phyloP scores from a whole-genome alignment of 2,113 vertebrate genomes.

The Ovibos moschatus region DNA sequence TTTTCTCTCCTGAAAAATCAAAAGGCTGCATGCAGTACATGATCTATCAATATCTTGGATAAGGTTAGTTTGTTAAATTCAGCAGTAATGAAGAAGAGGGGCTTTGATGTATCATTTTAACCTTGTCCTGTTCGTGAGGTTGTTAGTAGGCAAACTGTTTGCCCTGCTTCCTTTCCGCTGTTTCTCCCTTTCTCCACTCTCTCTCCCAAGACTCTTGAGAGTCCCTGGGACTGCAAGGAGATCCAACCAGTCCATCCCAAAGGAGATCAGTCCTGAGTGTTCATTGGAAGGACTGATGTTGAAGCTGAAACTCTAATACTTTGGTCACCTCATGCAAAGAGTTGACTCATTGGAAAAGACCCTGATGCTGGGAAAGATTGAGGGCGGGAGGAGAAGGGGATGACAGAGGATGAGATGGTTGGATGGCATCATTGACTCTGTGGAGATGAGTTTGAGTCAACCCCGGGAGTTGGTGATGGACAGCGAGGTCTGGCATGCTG shows the following conservation, averaged over 20 bases:
- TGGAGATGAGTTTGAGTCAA: background rate
- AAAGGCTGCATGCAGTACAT: background rate
- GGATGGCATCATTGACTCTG: background rate
- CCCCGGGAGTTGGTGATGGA: background rate
- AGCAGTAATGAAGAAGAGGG: background rate
- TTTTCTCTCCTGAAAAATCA: background rate
- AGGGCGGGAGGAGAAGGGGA: background rate
- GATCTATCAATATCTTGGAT: background rate
- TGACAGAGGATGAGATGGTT: background rate
- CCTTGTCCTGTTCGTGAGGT: background rate
- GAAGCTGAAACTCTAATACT: background rate
- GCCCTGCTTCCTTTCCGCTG: background rate
- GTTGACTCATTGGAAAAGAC: background rate
- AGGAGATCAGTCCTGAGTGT: background rate
- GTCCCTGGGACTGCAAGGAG: background rate
- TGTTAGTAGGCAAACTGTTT: background rate
- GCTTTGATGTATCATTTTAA: background rate
- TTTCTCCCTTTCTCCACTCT: no score
- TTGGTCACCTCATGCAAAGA: background rate
- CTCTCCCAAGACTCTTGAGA: background rate
- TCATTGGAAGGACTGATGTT: background rate
- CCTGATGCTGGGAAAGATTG: background rate
- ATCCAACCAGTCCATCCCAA: background rate
- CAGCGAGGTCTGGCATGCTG: background rate
- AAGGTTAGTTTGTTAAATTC: background rate